Percentiles rank a stretch among this genome's conserved stretches.
These are phyloP conservation scores for Abramis brama DNA, from an alignment of 2,113 vertebrate genomes.

Conservation along the genomic window DNA sequence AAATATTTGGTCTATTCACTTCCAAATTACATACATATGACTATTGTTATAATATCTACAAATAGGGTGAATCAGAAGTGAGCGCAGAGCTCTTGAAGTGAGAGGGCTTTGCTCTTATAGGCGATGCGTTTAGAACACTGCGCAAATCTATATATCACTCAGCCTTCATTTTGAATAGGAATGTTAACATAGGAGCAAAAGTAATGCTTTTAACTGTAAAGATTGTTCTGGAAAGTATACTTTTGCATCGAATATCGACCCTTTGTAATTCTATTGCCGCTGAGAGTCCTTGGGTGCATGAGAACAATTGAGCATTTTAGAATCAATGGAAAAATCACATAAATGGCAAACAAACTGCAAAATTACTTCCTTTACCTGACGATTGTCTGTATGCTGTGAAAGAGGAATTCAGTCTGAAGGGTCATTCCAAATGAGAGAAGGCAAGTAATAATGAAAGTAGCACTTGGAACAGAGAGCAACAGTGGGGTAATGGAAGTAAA, in stretches of 20 bases:
- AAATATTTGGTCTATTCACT: not conserved
- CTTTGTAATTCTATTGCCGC: not conserved
- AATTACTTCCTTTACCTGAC: not conserved
- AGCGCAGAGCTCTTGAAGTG: not conserved
- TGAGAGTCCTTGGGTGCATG: not conserved
- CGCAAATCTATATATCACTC: not conserved
- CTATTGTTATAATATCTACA: not conserved
- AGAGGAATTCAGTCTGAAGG: not conserved
- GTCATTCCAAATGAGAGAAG: not conserved
- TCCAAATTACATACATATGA: not conserved
- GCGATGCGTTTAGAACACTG: not conserved
- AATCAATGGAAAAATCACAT: not conserved
- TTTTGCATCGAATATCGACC: not conserved
- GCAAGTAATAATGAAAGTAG: not conserved
- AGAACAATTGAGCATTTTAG: not conserved
- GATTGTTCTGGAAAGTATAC: not conserved
- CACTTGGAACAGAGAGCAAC: not conserved
- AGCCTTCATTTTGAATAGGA: not conserved
- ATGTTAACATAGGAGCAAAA: not conserved
- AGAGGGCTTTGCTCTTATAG: not conserved
- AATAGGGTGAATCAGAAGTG: not conserved
- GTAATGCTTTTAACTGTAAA: not conserved
- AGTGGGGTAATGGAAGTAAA: not conserved
- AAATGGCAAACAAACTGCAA: slow-evolving; percentile 4
- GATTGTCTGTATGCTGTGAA: not conserved